phyloP scores from a whole-genome alignment of 2,888 invertebrate genomes.

The Leucania comma region DNA sequence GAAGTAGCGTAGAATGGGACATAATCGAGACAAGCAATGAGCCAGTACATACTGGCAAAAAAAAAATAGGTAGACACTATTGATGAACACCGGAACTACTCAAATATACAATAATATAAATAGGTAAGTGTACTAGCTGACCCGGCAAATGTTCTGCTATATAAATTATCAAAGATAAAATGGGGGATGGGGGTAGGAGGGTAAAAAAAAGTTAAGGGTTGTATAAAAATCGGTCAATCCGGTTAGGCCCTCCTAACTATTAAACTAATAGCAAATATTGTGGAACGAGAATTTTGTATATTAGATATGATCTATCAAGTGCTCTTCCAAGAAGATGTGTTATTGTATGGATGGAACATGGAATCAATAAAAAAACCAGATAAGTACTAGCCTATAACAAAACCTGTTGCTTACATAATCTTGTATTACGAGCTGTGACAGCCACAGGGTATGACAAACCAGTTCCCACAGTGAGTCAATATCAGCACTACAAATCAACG shows the following conservation, averaged over 20 bases:
- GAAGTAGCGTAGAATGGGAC: not conserved
- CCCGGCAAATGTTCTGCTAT: no score
- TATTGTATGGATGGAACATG: not conserved
- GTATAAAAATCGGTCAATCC: no score
- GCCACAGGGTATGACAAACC: slow-evolving; percentile 55
- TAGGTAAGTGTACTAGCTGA: no score
- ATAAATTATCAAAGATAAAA: no score
- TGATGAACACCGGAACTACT: not conserved
- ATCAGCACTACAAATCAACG: slow-evolving; percentile 53
- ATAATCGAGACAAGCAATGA: not conserved
- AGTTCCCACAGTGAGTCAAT: slow-evolving; percentile 62
- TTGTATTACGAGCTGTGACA: slow-evolving; percentile 45
- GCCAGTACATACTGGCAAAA: not conserved
- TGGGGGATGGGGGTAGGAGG: no score
- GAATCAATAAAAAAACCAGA: slow-evolving; percentile 10
- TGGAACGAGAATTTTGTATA: no score
- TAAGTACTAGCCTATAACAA: slow-evolving; percentile 25
- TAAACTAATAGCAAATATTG: not conserved
- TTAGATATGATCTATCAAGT: not conserved
- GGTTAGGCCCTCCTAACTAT: no score
- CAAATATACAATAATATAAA: not conserved
- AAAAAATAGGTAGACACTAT: not conserved
- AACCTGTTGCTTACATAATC: slow-evolving; percentile 58
- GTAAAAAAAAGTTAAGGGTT: no score
- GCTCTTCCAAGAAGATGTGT: slow-evolving; percentile 1